These are phyloP conservation scores for Chymomyza procnemis DNA, from an alignment of 2,888 invertebrate species.

Conservation along the genomic window DNA sequence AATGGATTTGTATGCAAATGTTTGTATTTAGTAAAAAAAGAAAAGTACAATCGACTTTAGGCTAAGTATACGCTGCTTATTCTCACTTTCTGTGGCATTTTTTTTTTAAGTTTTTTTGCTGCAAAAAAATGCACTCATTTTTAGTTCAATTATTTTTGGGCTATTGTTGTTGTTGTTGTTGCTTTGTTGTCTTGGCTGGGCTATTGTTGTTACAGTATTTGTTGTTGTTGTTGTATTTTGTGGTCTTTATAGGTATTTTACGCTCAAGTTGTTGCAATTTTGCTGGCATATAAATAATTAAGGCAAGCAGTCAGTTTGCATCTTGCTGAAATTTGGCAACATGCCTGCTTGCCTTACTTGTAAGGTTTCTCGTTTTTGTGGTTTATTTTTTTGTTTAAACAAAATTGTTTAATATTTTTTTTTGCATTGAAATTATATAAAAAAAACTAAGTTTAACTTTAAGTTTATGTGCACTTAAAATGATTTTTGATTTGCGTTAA, in stretches of 20 bases:
- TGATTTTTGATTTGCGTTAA: conserved; percentile 58
- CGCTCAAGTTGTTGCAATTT: conserved; percentile 56
- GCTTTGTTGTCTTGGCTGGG: conserved; percentile 35
- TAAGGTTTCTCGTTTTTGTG: conserved; percentile 42
- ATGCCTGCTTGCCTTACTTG: conserved; percentile 9
- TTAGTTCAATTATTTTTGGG: conserved; percentile 72
- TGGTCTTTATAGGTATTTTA: conserved; percentile 44
- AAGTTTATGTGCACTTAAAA: conserved; percentile 64
- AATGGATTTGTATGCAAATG: conserved; percentile 32
- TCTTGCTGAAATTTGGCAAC: too few species aligned
- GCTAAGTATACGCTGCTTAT: conserved; percentile 79
- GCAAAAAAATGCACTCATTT: conserved; percentile 45
- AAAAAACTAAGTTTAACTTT: conserved; percentile 12
- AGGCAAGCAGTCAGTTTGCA: too few species aligned
- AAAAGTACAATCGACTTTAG: conserved; percentile 81
- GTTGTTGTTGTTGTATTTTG: conserved; percentile 11
- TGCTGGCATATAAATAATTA: conserved; percentile 46
- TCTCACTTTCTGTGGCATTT: conserved; percentile 1
- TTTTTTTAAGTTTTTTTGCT: conserved; percentile 1
- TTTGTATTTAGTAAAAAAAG: conserved; percentile 54
- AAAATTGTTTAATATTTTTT: background rate
- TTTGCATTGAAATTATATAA: conserved; percentile 7
- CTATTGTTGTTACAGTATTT: conserved; percentile 50
- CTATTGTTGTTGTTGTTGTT: conserved; percentile 57
- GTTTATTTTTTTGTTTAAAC: background rate